phyloP scores from a whole-genome alignment of 1,140 invertebrate species.

The Limonius californicus region DNA sequence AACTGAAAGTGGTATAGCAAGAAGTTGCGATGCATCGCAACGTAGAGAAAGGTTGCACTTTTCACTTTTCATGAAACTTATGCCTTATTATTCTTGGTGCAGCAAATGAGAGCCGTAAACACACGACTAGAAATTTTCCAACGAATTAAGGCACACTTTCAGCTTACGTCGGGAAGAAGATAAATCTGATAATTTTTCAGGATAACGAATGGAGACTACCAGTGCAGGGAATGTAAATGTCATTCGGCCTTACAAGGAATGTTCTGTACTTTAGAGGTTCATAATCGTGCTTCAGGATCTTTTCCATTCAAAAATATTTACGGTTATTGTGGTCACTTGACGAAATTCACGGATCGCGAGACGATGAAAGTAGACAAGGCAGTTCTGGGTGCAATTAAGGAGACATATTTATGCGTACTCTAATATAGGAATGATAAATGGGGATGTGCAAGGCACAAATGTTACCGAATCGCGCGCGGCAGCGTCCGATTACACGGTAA shows the following conservation, averaged over 20 bases:
- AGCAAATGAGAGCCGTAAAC: no score
- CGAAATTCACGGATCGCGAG: neutral
- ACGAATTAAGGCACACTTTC: neutral
- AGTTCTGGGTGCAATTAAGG: conserved; percentile 4
- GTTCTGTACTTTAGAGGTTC: neutral
- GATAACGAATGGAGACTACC: no score
- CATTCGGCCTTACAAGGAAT: neutral
- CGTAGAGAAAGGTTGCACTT: no score
- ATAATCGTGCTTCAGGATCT: neutral
- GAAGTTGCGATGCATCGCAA: no score
- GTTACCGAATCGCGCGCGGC: conserved; percentile 6
- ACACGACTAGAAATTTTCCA: neutral
- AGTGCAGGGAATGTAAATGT: no score
- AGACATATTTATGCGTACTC: neutral
- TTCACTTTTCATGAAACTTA: no score
- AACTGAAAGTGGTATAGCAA: no score
- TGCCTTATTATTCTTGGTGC: no score
- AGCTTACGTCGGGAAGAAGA: no score
- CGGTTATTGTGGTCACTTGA: neutral
- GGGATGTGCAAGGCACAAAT: conserved; percentile 8
- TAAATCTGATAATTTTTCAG: no score
- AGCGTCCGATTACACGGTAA: conserved; percentile 15
- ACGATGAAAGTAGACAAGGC: neutral
- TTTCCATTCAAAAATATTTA: neutral
- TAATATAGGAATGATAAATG: conserved; percentile 13